Conservation (phyloP, 2,113 vertebrate genomes). For the Bambusicola thoracicus region DNA sequence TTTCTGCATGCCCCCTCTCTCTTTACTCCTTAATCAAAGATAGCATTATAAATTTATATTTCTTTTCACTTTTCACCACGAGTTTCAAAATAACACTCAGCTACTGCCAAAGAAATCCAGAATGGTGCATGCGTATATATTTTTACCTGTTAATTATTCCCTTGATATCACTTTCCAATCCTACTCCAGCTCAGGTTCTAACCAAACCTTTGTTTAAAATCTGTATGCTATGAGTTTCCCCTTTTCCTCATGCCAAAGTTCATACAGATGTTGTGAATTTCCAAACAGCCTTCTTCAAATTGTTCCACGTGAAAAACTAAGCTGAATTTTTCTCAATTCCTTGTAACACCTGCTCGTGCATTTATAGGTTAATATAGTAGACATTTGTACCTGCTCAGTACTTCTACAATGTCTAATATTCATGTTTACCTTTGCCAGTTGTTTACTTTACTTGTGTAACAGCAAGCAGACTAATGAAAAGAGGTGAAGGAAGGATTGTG, state of each 20-base stretch:
- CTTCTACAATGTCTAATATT: not conserved
- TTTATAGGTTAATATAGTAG: not conserved
- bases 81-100: not conserved
- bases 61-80: not conserved
- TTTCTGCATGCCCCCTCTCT: not conserved
- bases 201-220: not conserved
- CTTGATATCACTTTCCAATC: not conserved
- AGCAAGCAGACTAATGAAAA: not conserved
- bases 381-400: not conserved
- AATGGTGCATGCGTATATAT: not conserved
- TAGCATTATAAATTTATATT: not conserved
- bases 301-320: not conserved
- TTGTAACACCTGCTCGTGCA: not conserved
- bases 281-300: not conserved
- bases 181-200: constrained; percentile 5
- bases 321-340: not conserved
- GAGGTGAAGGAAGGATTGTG: not conserved
- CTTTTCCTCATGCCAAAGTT: not conserved
- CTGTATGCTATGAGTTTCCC: not conserved
- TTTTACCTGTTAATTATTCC: not conserved
- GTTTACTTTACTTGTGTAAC: not conserved
- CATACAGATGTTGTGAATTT: not conserved
- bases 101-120: not conserved
- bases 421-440: not conserved
- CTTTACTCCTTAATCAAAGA: not conserved